A percentile compares a stretch with the other conserved stretches of the same genome.
These are phyloP conservation scores for Latrodectus elegans DNA, from an alignment of 2,888 invertebrate species.

Conservation along the genomic window DNA sequence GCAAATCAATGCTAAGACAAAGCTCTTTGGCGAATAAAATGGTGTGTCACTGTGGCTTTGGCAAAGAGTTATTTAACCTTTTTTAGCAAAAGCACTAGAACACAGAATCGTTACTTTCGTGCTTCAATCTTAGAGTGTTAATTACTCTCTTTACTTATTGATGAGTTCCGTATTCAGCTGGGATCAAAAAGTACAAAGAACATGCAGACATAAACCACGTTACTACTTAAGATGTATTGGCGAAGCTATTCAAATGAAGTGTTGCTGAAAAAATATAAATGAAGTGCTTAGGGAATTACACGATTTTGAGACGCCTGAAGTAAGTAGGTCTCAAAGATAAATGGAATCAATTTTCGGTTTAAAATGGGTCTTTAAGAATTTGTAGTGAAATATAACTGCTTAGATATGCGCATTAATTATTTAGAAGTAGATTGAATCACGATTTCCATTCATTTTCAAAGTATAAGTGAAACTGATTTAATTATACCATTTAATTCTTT, in stretches of 20 bases:
- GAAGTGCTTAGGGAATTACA: no score
- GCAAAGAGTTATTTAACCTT: slow-evolving; percentile 24
- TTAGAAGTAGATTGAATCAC: no score
- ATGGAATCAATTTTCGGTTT: no score
- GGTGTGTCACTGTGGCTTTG: slow-evolving; percentile 24
- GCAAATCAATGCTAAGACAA: slow-evolving; percentile 42
- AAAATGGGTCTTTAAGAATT: no score
- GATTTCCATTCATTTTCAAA: no score
- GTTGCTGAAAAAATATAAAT: no score
- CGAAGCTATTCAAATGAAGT: neutral
- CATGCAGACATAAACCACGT: slow-evolving; percentile 7
- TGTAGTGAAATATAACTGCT: no score
- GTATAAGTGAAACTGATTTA: no score
- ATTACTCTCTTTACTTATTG: slow-evolving; percentile 15
- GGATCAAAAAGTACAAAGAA: neutral
- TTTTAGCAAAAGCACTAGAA: slow-evolving; percentile 3
- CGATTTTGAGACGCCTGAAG: no score
- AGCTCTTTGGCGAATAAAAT: slow-evolving; percentile 42
- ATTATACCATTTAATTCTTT: no score
- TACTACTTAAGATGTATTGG: neutral
- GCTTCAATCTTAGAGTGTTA: slow-evolving; percentile 19
- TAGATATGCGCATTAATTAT: no score
- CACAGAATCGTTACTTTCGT: neutral
- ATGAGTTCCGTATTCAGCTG: neutral
- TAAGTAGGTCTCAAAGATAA: no score